Conservation (phyloP, 2,797 vertebrate genomes). For the Potorous gilbertii region DNA sequence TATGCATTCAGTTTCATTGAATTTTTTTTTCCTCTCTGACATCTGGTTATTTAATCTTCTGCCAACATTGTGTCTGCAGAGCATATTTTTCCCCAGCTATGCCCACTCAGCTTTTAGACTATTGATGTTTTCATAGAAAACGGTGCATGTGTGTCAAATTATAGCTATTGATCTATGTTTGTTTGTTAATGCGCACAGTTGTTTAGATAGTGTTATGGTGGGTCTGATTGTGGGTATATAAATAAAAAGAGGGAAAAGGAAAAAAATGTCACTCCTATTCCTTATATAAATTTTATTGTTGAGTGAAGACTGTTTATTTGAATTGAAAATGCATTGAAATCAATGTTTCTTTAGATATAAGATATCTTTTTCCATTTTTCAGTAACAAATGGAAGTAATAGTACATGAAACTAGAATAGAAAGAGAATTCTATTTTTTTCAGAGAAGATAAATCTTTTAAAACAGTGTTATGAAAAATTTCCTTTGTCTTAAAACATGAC, state of each 20-base stretch:
- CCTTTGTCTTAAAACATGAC: slow-evolving; percentile 74
- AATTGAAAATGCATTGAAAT: slow-evolving; percentile 79
- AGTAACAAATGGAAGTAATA: slow-evolving; percentile 74
- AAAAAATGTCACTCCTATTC: slow-evolving; percentile 69
- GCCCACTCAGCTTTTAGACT: slow-evolving; percentile 81
- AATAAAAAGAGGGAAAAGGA: slow-evolving; percentile 74
- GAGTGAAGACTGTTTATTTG: slow-evolving; percentile 78
- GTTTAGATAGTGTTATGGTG: slow-evolving; percentile 81
- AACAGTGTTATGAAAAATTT: slow-evolving; percentile 71
- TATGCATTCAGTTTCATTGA: slow-evolving; percentile 78
- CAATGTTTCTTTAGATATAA: slow-evolving; percentile 77
- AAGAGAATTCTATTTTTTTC: slow-evolving; percentile 56
- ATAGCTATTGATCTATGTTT: slow-evolving; percentile 85
- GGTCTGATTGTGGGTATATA: slow-evolving; percentile 77
- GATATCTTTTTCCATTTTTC: slow-evolving; percentile 71
- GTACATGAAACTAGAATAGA: slow-evolving; percentile 52
- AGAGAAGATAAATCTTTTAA: slow-evolving; percentile 75
- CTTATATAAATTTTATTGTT: slow-evolving; percentile 75
- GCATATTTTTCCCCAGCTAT: slow-evolving; percentile 79
- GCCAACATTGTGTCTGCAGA: slow-evolving; percentile 78
- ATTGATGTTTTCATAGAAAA: slow-evolving; percentile 84
- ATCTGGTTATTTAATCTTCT: slow-evolving; percentile 85
- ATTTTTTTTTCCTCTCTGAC: slow-evolving; percentile 74
- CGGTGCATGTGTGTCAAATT: slow-evolving; percentile 82
- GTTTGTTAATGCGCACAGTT: slow-evolving; percentile 81